A percentile compares a stretch with the other conserved stretches of the same genome.
Conservation (phyloP, 2,113 vertebrate species). For the Lates calcarifer region DNA sequence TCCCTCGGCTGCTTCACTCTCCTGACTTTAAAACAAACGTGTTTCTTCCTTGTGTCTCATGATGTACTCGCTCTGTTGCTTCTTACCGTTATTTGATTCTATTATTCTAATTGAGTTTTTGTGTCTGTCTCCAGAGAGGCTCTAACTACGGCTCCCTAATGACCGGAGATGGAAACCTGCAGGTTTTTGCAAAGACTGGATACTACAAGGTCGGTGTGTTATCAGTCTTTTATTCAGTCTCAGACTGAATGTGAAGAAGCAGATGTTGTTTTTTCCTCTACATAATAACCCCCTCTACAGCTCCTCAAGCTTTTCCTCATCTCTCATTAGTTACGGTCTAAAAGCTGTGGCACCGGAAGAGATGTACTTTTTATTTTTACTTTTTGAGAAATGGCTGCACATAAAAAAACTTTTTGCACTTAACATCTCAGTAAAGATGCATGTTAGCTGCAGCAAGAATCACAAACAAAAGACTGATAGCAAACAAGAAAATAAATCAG, state of each 20-base stretch:
- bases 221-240: background rate
- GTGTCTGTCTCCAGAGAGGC: constrained; percentile 85
- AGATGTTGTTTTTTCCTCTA: background rate
- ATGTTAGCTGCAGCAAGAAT: background rate
- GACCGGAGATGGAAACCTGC: constrained; percentile 91
- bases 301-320: background rate
- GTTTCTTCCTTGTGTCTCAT: too few relatives aligned
- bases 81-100: constrained; percentile 1
- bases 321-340: background rate
- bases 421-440: too few relatives aligned
- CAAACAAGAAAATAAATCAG: too few relatives aligned
- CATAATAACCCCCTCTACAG: background rate
- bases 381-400: too few relatives aligned
- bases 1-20: too few relatives aligned
- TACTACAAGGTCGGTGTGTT: constrained; percentile 90
- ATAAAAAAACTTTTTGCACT: too few relatives aligned
- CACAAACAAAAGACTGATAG: too few relatives aligned
- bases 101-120: background rate
- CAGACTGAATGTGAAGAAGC: background rate
- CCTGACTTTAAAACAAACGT: too few relatives aligned
- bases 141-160: constrained; percentile 93
- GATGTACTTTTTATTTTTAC: background rate
- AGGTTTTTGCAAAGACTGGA: constrained; percentile 93
- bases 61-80: too few relatives aligned
- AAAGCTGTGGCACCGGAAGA: background rate